Evolutionary conservation across 1,140 invertebrate genomes (phyloP).

Genomic region (Nebria ingens): DNA sequence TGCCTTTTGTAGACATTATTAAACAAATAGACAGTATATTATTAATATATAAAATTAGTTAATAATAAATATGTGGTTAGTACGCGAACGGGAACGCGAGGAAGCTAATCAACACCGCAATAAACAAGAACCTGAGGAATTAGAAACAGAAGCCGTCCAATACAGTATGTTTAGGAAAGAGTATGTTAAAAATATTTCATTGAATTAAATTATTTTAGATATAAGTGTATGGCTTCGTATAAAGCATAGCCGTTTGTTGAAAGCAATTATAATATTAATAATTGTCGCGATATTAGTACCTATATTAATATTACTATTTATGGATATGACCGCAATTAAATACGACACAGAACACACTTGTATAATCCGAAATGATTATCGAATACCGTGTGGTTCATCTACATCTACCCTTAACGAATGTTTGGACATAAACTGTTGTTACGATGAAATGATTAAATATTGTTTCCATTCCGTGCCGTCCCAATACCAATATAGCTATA

Average conservation of each 20-base stretch:
- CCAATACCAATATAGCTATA: constrained; percentile 19
- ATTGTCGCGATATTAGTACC: constrained; percentile 15
- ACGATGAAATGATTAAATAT: constrained; percentile 17
- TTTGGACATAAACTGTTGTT: constrained; percentile 22
- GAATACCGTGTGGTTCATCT: constrained; percentile 22
- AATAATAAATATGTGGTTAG: background rate
- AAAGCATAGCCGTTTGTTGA: no score
- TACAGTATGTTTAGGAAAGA: no score
- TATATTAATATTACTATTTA: constrained; percentile 16
- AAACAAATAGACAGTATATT: no score
- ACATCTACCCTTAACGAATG: constrained; percentile 20
- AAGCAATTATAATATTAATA: background rate
- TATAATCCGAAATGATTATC: constrained; percentile 18
- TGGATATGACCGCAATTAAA: constrained; percentile 12
- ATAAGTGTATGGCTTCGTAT: no score
- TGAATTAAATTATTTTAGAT: no score
- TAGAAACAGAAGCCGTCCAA: no score
- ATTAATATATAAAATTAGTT: no score
- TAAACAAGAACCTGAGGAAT: no score
- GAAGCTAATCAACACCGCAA: background rate
- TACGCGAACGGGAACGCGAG: background rate
- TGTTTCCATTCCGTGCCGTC: constrained; percentile 29
- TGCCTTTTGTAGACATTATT: no score
- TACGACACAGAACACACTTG: constrained; percentile 16
- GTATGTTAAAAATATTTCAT: no score